Base-by-base conservation (phyloP, 2,888 invertebrate species). In the Lasioglossum zephyrum region DNA sequence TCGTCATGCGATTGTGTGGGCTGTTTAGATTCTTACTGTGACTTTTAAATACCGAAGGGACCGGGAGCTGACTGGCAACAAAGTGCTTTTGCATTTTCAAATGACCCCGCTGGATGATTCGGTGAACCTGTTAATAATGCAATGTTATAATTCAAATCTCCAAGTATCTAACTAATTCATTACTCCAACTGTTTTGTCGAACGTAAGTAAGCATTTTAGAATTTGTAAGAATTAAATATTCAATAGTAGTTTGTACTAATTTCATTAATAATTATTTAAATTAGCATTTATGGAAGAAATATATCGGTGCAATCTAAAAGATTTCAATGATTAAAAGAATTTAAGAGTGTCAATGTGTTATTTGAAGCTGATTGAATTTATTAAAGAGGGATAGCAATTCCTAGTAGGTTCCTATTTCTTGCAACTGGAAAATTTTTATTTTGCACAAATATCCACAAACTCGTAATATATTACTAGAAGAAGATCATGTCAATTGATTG, bases 1-100 rank as follows among this genome's bases (percentile, higher is more conserved):
- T 39, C 73, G 60, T 73, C 76, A 31, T 16, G 63, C 73, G 76
- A 73, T 79, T 77, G 53, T 70, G 76, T 66, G 11, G 63, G 72
- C 63, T 82, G 31, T 72, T 78, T 74, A 57, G 36, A 22, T 69
- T 69, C 22, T 69, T 9, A 4, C 36, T 4, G 18, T 4, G 22
- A 22, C 22, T 69, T 8, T 63, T 18, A 31, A 31, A 31, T 16
- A 18, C 16, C 57, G 57, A 11, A 4, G n/a, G n/a, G n/a, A n/a
- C 57, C n/a, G 1, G 3, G n/a, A n/a, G n/a, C n/a, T n/a, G n/a
- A 26, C 13, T 9, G 13, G 26, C 26, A 60, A 26, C 60, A 26
- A 16, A 60, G 13, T 26, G 60, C 4, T 26, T 60, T 31, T 60
- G 13, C 16, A 26, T 22, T 60, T 26, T 60, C 5, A 1, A 26